Evolutionary conservation across 2,113 vertebrate species (phyloP), one percentile per base, ranked within the genome.

Genomic region (Ceyx margarethae): DNA sequence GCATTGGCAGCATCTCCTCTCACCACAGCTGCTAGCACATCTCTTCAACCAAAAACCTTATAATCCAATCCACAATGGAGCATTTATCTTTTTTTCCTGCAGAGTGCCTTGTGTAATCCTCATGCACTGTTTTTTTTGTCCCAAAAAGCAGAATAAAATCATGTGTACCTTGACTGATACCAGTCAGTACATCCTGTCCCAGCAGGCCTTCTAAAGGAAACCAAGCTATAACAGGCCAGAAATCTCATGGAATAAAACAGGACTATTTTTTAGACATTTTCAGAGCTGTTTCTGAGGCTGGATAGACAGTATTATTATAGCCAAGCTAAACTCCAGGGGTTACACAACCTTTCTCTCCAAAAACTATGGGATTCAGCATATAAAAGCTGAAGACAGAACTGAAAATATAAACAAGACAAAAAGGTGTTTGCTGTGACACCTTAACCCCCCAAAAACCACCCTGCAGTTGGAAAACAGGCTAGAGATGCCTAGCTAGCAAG

Each of bases 351-450:
- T 50, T 6, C 62, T 25, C 73, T 65, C 46, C 11, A 15, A 60
- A 79, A 79, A 37, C 18, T 19, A 53, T 58, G 29, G 17, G 16
- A 50, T 61, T 33, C 0, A 0, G 46, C 26, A 40, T 0, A 0
- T 26, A 67, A 72, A 33, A 56, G 7, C 46, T 35, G 17, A 57
- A 45, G 40, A 33, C 11, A 15, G 31, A 77, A 62, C 11, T 26
- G 19, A 56, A 50, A 72, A 67, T 13, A 66, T 42, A 61, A 76
- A 53, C 22, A 62, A 66, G 66, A 61, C 31, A 28, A 33, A 40
- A 62, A 67, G 21, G 25, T 71, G 42, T 66, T 60, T 71, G n/a
- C 14, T 35, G 29, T 16, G 33, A 66, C 46, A 53, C 45, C 37
- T 69, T 43, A 81, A 69, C 18, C 25, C 62, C 33, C 16, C 11